Evolutionary conservation across 2,113 vertebrate genomes (phyloP).

Genomic region (Istiophorus platypterus): DNA sequence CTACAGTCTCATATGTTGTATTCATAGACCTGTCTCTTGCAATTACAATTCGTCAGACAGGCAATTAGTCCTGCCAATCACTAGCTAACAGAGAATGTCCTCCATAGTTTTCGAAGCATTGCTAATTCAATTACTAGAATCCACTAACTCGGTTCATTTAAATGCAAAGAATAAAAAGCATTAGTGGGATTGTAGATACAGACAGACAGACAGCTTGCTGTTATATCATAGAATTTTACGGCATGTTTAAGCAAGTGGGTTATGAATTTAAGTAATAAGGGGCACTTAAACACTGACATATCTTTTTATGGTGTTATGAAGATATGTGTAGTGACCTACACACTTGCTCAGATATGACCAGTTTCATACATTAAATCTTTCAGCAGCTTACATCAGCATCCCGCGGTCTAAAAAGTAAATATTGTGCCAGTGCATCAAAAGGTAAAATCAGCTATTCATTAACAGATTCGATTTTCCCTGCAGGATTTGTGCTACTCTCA

Average conservation of each 20-base stretch:
- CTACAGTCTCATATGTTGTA: slow-evolving; percentile 39
- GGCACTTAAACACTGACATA: slow-evolving; percentile 23
- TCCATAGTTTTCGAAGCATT: slow-evolving; percentile 58
- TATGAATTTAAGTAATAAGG: background rate
- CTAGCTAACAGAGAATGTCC: slow-evolving; percentile 70
- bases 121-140: slow-evolving; percentile 74
- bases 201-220: slow-evolving; percentile 1
- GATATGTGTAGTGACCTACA: slow-evolving; percentile 29
- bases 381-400: slow-evolving; percentile 74
- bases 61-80: slow-evolving; percentile 83
- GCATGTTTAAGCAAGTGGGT: slow-evolving; percentile 27
- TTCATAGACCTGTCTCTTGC: slow-evolving; percentile 66
- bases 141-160: slow-evolving; percentile 70
- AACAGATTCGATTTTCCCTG: slow-evolving; percentile 62
- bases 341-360: slow-evolving; percentile 34
- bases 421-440: slow-evolving; percentile 67
- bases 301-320: slow-evolving; percentile 17
- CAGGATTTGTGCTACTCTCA: slow-evolving; percentile 54
- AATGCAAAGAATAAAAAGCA: slow-evolving; percentile 72
- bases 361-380: slow-evolving; percentile 65
- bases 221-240: slow-evolving; percentile 18
- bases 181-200: slow-evolving; percentile 27
- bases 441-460: slow-evolving; percentile 69
- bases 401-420: slow-evolving; percentile 70
- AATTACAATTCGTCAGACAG: slow-evolving; percentile 75